These are phyloP conservation scores for Enteromius trimaculatus DNA, from an alignment of 2,797 vertebrate species.

Conservation along the genomic window DNA sequence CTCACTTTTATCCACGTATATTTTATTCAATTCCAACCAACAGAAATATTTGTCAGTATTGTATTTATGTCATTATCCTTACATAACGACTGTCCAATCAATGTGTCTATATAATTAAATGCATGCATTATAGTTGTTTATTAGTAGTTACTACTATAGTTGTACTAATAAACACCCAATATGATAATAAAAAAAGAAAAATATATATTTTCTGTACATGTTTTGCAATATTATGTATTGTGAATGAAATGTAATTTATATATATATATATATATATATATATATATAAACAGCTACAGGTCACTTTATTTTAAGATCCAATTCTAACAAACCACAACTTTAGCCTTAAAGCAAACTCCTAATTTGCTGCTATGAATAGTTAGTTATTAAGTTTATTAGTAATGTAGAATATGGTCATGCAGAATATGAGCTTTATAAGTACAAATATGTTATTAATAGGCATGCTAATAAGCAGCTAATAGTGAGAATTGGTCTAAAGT, in stretches of 20 bases:
- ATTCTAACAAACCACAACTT: too few species aligned
- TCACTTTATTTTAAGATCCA: too few species aligned
- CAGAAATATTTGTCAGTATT: not conserved
- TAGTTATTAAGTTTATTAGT: not conserved
- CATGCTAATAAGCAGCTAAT: not conserved
- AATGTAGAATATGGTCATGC: not conserved
- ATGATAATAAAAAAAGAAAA: too few species aligned
- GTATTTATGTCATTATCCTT: not conserved
- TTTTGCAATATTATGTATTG: not conserved
- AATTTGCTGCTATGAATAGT: too few species aligned
- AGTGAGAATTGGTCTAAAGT: not conserved
- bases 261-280: too few species aligned
- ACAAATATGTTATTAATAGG: not conserved
- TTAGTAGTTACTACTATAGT: not conserved
- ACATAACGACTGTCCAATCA: not conserved
- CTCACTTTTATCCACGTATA: constrained; percentile 16
- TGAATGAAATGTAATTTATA: not conserved
- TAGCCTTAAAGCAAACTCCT: too few species aligned
- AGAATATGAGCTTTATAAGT: not conserved
- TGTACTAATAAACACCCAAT: too few species aligned
- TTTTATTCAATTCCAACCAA: not conserved
- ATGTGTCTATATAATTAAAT: not conserved
- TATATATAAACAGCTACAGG: not conserved
- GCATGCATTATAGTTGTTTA: not conserved
- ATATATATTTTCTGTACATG: not conserved